Evolutionary conservation across 2,797 vertebrate species (phyloP).

Genomic region (Oophaga sylvatica): DNA sequence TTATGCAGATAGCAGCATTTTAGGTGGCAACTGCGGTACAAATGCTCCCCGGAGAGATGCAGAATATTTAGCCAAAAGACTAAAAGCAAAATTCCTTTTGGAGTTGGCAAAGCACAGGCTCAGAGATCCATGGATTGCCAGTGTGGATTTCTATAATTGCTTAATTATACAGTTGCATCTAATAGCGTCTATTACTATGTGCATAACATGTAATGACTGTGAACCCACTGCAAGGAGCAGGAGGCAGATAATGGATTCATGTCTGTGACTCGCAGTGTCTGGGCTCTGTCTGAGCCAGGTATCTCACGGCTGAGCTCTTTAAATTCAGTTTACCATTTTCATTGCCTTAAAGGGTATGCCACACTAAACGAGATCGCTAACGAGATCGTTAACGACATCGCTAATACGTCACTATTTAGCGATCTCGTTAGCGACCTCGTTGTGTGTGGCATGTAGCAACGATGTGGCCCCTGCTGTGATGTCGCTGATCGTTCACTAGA

Average conservation of each 20-base stretch:
- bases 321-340: not conserved
- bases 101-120: constrained; percentile 25
- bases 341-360: no score
- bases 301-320: no score
- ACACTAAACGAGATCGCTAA: no score
- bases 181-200: constrained; percentile 29
- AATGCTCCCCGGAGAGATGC: not conserved
- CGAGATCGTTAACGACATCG: no score
- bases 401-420: no score
- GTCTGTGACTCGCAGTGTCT: not conserved
- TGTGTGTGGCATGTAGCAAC: no score
- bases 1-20: not conserved
- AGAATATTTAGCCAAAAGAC: not conserved
- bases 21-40: not conserved
- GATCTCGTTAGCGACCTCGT: no score
- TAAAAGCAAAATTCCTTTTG: not conserved
- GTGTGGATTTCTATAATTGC: constrained; percentile 71
- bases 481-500: no score
- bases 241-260: constrained; percentile 18
- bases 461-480: no score
- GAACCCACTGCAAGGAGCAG: not conserved
- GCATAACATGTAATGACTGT: constrained; percentile 26
- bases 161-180: constrained; percentile 64
- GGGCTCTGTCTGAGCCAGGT: not conserved
- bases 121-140: constrained; percentile 67